A percentile compares a stretch with the other conserved stretches of the same genome.
Evolutionary conservation across 2,888 invertebrate genomes (phyloP).

Genomic region (Nebria salina): DNA sequence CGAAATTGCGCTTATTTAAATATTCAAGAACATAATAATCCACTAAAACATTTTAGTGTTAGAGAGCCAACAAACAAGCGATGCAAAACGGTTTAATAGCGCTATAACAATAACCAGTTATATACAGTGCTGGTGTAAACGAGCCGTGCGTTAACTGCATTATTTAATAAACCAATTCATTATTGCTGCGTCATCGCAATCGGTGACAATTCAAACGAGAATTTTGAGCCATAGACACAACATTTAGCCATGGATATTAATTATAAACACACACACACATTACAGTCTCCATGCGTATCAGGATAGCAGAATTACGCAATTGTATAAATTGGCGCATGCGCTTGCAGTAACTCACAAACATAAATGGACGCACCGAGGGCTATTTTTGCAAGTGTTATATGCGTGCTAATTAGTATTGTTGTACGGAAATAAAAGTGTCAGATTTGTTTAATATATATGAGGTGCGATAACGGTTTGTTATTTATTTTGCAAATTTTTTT

Average conservation of each 20-base stretch:
- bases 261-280: neutral
- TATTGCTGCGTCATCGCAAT: neutral
- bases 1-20: too few species aligned
- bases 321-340: neutral
- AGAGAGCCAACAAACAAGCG: neutral
- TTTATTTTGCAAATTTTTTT: neutral
- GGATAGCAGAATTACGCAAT: too few species aligned
- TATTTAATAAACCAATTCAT: neutral
- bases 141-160: neutral
- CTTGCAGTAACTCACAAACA: neutral
- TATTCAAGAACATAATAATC: too few species aligned
- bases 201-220: neutral
- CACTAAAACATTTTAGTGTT: too few species aligned
- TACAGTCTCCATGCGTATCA: neutral
- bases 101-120: neutral
- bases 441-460: neutral
- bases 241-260: neutral
- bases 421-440: neutral
- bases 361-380: neutral
- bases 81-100: neutral
- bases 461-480: neutral
- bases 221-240: neutral
- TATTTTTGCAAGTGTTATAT: neutral
- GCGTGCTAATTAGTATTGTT: neutral
- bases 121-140: neutral